Evolutionary conservation across 2,888 invertebrate species (phyloP).

Genomic region (Ptychoptera contaminata): DNA sequence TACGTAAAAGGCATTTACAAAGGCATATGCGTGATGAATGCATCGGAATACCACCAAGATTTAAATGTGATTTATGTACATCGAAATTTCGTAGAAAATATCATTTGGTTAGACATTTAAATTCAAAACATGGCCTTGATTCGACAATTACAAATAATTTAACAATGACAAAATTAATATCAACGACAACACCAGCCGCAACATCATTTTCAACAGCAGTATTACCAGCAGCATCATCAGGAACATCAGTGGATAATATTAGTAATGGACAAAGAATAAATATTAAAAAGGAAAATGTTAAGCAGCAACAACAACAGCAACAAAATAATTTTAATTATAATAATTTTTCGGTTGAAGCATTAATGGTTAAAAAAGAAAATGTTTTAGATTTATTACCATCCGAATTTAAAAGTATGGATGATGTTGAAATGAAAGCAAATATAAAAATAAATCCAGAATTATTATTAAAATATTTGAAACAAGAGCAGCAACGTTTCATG

Average conservation of each 20-base stretch:
- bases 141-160: slow-evolving; percentile 15
- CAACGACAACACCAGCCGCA: slow-evolving; percentile 9
- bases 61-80: slow-evolving; percentile 34
- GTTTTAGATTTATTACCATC: slow-evolving; percentile 3
- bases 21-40: slow-evolving; percentile 39
- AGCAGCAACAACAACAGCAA: not conserved
- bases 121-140: slow-evolving; percentile 29
- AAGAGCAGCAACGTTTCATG: too few species aligned
- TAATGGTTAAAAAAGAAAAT: slow-evolving; percentile 12
- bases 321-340: not conserved
- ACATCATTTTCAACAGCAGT: slow-evolving; percentile 7
- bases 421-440: too few species aligned
- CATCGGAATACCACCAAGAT: slow-evolving; percentile 34
- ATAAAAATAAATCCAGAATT: too few species aligned
- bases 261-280: too few species aligned
- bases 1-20: slow-evolving; percentile 42
- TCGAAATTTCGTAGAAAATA: slow-evolving; percentile 36
- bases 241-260: slow-evolving; percentile 1
- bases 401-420: too few species aligned
- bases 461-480: too few species aligned
- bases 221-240: slow-evolving; percentile 7
- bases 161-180: slow-evolving; percentile 18
- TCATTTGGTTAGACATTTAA: slow-evolving; percentile 34
- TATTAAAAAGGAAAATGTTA: too few species aligned
- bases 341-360: slow-evolving; percentile 10